phyloP scores from a whole-genome alignment of 2,888 invertebrate species.

The Limnephilus marmoratus region DNA sequence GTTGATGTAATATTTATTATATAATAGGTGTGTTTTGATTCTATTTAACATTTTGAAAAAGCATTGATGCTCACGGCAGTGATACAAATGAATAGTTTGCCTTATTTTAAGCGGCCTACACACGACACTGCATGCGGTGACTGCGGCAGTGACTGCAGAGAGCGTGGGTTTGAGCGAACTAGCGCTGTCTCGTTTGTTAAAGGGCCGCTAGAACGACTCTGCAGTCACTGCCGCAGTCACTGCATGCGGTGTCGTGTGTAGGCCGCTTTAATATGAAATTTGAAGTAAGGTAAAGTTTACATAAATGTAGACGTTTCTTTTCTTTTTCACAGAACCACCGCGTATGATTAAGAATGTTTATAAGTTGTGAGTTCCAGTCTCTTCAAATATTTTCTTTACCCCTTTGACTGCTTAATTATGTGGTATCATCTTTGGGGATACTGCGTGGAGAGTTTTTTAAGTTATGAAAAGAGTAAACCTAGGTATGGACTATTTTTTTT shows the following conservation, averaged over 20 bases:
- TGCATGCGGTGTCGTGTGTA: too few species aligned
- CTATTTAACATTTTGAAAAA: neutral
- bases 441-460: too few species aligned
- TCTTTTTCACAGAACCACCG: neutral
- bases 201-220: too few species aligned
- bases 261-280: neutral
- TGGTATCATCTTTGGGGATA: too few species aligned
- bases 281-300: neutral
- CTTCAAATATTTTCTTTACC: neutral
- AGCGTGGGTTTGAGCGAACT: too few species aligned
- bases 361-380: neutral
- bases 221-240: too few species aligned
- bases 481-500: too few species aligned
- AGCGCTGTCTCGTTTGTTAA: too few species aligned
- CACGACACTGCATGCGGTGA: too few species aligned
- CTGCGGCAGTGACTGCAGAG: too few species aligned
- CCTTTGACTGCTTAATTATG: neutral
- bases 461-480: too few species aligned
- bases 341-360: neutral
- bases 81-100: neutral
- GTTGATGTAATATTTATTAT: neutral
- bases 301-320: neutral
- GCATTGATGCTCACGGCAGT: neutral
- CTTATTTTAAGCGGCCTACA: too few species aligned
- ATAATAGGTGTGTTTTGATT: neutral